phyloP scores from a whole-genome alignment of 2,888 invertebrate genomes.

The Brenthis daphne region DNA sequence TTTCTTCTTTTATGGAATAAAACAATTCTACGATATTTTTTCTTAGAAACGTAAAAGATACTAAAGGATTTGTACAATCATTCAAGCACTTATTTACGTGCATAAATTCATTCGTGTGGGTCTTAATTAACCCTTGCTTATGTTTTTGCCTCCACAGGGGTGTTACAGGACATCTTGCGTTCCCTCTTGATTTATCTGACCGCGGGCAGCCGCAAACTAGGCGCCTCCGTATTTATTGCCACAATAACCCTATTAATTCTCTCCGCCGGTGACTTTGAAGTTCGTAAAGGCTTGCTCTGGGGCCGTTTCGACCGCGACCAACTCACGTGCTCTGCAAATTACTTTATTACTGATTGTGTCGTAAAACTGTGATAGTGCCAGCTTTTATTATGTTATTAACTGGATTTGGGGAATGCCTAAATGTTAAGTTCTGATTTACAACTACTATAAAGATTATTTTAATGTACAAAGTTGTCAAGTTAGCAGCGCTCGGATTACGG shows the following conservation, averaged over 20 bases:
- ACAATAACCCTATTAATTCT: slow-evolving; percentile 80
- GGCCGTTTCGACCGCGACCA: slow-evolving; percentile 38
- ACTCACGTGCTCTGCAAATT: slow-evolving; percentile 41
- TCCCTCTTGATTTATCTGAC: slow-evolving; percentile 76
- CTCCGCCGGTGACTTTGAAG: slow-evolving; percentile 65
- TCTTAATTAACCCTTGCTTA: slow-evolving; percentile 32
- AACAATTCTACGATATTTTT: too few species aligned
- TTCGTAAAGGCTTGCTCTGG: slow-evolving; percentile 45
- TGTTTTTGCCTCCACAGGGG: slow-evolving; percentile 35
- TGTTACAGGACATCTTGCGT: slow-evolving; percentile 66
- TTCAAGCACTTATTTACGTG: neutral
- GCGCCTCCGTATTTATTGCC: slow-evolving; percentile 78
- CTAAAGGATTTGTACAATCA: neutral
- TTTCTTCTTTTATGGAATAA: too few species aligned
- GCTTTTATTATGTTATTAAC: slow-evolving; percentile 28
- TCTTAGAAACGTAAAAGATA: too few species aligned
- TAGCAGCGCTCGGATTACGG: slow-evolving; percentile 14
- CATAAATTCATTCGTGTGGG: slow-evolving; percentile 6
- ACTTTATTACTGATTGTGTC: slow-evolving; percentile 40
- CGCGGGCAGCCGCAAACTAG: slow-evolving; percentile 71
- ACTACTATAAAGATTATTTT: slow-evolving; percentile 29
- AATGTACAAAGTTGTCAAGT: slow-evolving; percentile 26
- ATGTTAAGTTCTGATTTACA: slow-evolving; percentile 27
- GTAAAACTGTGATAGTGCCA: slow-evolving; percentile 24
- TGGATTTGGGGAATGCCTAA: slow-evolving; percentile 23